A percentile compares a stretch with the other conserved stretches of the same genome.
Evolutionary conservation across 2,797 vertebrate genomes (phyloP).

Genomic region (Gobio occitaniae): DNA sequence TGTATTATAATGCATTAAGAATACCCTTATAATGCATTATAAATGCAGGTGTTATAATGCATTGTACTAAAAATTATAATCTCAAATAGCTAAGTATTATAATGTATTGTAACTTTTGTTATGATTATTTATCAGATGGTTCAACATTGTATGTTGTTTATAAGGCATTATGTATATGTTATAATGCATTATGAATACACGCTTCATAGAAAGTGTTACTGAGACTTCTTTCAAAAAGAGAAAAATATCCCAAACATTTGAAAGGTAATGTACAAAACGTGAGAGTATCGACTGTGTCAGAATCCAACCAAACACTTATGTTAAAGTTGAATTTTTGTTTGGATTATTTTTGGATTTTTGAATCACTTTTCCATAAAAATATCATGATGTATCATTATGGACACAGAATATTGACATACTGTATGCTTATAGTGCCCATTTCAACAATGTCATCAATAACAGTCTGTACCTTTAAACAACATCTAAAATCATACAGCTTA

Average conservation of each 20-base stretch:
- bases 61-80: no score
- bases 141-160: no score
- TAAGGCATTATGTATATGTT: no score
- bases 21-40: no score
- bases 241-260: neutral
- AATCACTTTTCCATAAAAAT: neutral
- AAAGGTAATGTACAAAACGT: neutral
- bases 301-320: neutral
- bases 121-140: no score
- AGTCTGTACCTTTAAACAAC: neutral
- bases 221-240: neutral
- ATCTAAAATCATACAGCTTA: neutral
- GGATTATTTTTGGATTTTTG: neutral
- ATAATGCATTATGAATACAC: no score
- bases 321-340: neutral
- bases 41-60: no score
- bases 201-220: no score
- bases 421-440: neutral
- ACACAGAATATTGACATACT: neutral
- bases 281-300: neutral
- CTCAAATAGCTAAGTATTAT: no score
- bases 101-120: no score
- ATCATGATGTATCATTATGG: neutral
- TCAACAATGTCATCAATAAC: neutral
- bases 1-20: no score